phyloP scores from a whole-genome alignment of 2,113 vertebrate species.

The Pollimyrus isidori region DNA sequence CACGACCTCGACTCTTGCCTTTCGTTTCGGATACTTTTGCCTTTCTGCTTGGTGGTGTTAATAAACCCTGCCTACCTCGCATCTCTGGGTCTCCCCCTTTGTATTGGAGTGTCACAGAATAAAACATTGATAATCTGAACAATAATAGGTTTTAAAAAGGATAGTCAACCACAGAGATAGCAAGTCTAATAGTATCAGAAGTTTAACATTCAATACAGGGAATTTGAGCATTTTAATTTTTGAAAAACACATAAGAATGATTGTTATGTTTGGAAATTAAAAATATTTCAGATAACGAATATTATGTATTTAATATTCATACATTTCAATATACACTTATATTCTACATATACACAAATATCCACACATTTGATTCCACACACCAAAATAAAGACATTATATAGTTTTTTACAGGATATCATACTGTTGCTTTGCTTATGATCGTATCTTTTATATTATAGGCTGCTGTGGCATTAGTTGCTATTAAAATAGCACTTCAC shows the following conservation, averaged over 20 bases:
- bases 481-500: neutral
- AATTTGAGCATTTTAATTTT: neutral
- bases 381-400: neutral
- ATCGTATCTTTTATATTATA: neutral
- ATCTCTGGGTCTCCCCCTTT: too few species aligned
- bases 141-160: neutral
- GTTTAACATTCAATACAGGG: neutral
- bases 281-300: neutral
- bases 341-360: neutral
- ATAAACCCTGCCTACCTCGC: too few species aligned
- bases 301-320: neutral
- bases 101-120: too few species aligned
- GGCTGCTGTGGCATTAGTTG: neutral
- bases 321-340: neutral
- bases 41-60: too few species aligned
- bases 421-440: neutral
- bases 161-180: neutral
- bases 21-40: too few species aligned
- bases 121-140: neutral
- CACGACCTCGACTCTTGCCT: too few species aligned
- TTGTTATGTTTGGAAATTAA: neutral
- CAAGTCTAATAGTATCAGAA: neutral
- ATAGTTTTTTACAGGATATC: neutral
- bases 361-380: neutral
- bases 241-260: neutral